Conservation (phyloP, 2,888 invertebrate species). For the Eremobia ochroleuca region DNA sequence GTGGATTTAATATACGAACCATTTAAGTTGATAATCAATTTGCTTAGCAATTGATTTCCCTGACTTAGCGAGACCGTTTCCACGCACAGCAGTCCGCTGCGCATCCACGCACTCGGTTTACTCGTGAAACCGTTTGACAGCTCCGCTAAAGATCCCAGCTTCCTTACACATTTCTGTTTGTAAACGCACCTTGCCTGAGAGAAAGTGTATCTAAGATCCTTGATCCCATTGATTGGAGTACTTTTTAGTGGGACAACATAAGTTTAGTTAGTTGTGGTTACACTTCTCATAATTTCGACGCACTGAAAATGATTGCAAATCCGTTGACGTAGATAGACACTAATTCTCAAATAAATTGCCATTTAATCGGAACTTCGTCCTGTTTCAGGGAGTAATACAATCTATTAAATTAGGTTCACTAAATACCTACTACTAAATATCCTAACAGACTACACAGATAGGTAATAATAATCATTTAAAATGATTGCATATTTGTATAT, state of each 20-base stretch:
- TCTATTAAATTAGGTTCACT: not conserved
- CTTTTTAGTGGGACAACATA: not conserved
- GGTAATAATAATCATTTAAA: not conserved
- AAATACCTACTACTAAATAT: not conserved
- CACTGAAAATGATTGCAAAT: not conserved
- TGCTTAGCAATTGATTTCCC: too few relatives aligned
- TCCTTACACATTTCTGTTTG: too few relatives aligned
- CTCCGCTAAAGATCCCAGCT: too few relatives aligned
- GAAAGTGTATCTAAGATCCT: too few relatives aligned
- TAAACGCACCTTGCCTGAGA: too few relatives aligned
- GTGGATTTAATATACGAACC: too few relatives aligned
- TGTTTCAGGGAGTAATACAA: not conserved
- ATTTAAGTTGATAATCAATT: too few relatives aligned
- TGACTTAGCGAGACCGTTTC: too few relatives aligned
- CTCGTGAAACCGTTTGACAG: too few relatives aligned
- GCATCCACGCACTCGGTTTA: too few relatives aligned
- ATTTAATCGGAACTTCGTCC: not conserved
- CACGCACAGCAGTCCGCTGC: too few relatives aligned
- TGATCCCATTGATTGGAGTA: too few relatives aligned
- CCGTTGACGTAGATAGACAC: not conserved
- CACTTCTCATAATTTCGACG: not conserved
- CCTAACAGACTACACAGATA: not conserved
- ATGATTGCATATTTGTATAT: not conserved
- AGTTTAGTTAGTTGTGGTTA: not conserved
- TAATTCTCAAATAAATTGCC: not conserved